A percentile compares a stretch with the other conserved stretches of the same genome.
Evolutionary conservation across 1,140 invertebrate genomes (phyloP).

Genomic region (Drosophila santomea): DNA sequence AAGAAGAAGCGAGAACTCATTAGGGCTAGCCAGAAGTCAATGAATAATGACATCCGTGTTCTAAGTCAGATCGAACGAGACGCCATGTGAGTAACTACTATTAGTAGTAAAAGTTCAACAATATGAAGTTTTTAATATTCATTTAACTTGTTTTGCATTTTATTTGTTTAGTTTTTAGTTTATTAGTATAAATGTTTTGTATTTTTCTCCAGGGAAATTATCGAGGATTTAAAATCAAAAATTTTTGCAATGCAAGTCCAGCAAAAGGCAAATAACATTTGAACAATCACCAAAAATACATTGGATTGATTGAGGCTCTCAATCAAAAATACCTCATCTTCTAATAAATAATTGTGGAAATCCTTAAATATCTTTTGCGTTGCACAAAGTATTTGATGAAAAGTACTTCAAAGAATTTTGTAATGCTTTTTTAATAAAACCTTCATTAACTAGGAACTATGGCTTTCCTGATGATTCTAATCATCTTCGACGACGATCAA

Average conservation of each 20-base stretch:
- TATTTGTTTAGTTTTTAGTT: too few species aligned
- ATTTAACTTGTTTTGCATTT: too few species aligned
- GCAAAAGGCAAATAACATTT: too few species aligned
- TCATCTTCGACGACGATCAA: conserved; percentile 86
- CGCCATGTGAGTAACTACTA: background rate
- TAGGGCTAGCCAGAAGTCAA: background rate
- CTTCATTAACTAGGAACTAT: background rate
- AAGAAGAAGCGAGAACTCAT: background rate
- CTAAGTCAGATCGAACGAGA: background rate
- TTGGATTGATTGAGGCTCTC: too few species aligned
- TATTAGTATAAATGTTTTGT: background rate
- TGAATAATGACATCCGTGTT: background rate
- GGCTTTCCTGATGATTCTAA: conserved; percentile 20
- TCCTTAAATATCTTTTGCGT: background rate
- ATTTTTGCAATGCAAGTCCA: too few species aligned
- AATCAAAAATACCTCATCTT: background rate
- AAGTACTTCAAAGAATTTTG: background rate
- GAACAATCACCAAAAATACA: too few species aligned
- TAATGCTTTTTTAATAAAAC: conserved; percentile 24
- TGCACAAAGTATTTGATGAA: background rate
- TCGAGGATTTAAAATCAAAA: background rate
- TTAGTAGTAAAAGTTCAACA: too few species aligned
- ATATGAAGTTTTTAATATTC: too few species aligned
- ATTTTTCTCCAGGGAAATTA: background rate
- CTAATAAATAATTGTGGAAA: background rate